Evolutionary conservation across 1,140 invertebrate species (phyloP).

Genomic region (Linepithema humile): DNA sequence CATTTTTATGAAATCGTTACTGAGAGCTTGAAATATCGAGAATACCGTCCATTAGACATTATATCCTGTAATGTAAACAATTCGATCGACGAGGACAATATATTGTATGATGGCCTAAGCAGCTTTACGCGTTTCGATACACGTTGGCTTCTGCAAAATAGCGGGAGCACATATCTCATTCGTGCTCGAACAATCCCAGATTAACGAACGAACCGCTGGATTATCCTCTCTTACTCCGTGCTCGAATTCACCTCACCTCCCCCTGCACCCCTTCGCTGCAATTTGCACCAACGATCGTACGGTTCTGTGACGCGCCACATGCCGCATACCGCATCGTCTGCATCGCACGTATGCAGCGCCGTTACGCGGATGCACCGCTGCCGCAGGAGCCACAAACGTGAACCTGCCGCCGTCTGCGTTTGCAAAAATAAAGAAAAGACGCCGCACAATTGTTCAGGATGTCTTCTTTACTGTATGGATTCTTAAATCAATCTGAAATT

Average conservation of each 20-base stretch:
- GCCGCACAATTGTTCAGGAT: not conserved
- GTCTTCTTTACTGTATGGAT: not conserved
- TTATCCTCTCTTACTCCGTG: slow-evolving; percentile 33
- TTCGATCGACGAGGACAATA: not conserved
- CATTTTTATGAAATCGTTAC: not conserved
- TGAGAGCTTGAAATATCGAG: not conserved
- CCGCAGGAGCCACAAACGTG: slow-evolving; percentile 49
- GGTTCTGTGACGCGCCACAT: slow-evolving; percentile 66
- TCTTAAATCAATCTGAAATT: not conserved
- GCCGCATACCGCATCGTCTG: slow-evolving; percentile 73
- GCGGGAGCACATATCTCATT: slow-evolving; percentile 2
- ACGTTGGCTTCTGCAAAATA: slow-evolving; percentile 23
- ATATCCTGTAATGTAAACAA: not conserved
- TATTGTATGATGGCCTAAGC: not conserved
- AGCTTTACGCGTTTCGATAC: slow-evolving; percentile 29
- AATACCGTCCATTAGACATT: not conserved
- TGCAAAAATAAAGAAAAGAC: not conserved
- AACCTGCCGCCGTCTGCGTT: not conserved
- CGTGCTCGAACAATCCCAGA: slow-evolving; percentile 25
- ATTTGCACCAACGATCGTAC: slow-evolving; percentile 61
- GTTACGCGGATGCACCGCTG: slow-evolving; percentile 67
- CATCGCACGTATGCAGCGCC: slow-evolving; percentile 66
- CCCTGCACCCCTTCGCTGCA: not conserved
- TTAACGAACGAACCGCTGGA: slow-evolving; percentile 71
- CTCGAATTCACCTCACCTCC: not conserved